Percentiles rank a stretch among this genome's conserved stretches.
phyloP scores from a whole-genome alignment of 2,888 invertebrate species.

The Slavum lentiscoides region DNA sequence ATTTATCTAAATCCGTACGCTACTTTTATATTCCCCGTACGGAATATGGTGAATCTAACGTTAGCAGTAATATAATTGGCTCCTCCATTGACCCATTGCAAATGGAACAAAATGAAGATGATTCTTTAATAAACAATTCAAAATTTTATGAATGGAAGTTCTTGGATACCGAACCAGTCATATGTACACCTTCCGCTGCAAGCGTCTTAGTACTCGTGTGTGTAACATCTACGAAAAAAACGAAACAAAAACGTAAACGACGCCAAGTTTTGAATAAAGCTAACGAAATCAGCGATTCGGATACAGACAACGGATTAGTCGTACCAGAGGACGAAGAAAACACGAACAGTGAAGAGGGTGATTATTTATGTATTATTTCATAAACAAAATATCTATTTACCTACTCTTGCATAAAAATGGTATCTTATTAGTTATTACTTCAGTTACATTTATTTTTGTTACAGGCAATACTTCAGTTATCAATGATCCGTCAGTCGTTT shows the following conservation, averaged over 20 bases:
- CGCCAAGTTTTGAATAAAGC: not conserved
- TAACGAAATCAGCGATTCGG: constrained; percentile 19
- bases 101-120: not conserved
- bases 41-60: not conserved
- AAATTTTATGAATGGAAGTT: constrained; percentile 37
- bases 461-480: not conserved
- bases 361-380: not conserved
- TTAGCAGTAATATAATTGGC: constrained; percentile 1
- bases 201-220: constrained; percentile 23
- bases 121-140: not conserved
- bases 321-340: constrained; percentile 22
- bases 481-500: not conserved
- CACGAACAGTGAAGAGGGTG: constrained; percentile 30
- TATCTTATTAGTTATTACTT: no score
- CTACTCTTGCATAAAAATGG: no score
- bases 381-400: not conserved
- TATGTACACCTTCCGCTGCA: constrained; percentile 26
- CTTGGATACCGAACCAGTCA: not conserved
- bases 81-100: constrained; percentile 18
- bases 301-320: constrained; percentile 24
- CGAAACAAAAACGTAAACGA: constrained; percentile 22
- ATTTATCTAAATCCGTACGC: constrained; percentile 7
- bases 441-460: not conserved
- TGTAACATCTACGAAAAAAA: not conserved
- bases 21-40: constrained; percentile 27